Evolutionary conservation across 2,797 vertebrate species (phyloP).

Genomic region (Brachymystax lenok): DNA sequence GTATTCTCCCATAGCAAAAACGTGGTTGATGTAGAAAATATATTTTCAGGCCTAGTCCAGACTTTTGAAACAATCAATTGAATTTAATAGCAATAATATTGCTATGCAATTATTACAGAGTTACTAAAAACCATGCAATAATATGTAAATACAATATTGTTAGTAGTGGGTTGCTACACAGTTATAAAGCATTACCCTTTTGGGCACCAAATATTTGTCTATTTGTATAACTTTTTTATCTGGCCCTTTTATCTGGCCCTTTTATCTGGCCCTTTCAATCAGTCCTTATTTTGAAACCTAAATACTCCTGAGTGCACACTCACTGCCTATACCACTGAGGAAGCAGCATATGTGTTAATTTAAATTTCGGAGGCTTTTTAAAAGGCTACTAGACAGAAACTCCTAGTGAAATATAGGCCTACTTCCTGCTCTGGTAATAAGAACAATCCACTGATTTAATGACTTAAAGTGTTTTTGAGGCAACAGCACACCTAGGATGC

Average conservation of each 20-base stretch:
- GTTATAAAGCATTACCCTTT: neutral
- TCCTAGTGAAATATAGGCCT: slow-evolving; percentile 28
- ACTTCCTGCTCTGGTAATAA: slow-evolving; percentile 33
- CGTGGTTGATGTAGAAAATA: slow-evolving; percentile 2
- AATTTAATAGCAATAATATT: neutral
- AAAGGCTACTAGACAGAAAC: slow-evolving; percentile 39
- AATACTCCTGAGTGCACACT: neutral
- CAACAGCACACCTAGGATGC: neutral
- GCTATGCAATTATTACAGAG: neutral
- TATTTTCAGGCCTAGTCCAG: slow-evolving; percentile 3
- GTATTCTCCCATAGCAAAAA: slow-evolving; percentile 9
- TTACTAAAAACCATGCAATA: neutral
- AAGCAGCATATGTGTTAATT: slow-evolving; percentile 9
- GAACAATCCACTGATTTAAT: slow-evolving; percentile 24
- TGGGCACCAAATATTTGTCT: neutral
- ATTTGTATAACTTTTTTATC: neutral
- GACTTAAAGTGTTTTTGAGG: neutral
- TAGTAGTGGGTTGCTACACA: neutral
- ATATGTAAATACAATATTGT: neutral
- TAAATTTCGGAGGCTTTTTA: slow-evolving; percentile 8
- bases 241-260: no score
- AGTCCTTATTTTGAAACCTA: neutral
- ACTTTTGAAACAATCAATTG: neutral
- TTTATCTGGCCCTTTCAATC: neutral
- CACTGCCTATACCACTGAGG: neutral